A percentile compares a stretch with the other conserved stretches of the same genome.
These are phyloP conservation scores for Megalonaias nervosa DNA, from an alignment of 1,140 invertebrate genomes.

Conservation along the genomic window DNA sequence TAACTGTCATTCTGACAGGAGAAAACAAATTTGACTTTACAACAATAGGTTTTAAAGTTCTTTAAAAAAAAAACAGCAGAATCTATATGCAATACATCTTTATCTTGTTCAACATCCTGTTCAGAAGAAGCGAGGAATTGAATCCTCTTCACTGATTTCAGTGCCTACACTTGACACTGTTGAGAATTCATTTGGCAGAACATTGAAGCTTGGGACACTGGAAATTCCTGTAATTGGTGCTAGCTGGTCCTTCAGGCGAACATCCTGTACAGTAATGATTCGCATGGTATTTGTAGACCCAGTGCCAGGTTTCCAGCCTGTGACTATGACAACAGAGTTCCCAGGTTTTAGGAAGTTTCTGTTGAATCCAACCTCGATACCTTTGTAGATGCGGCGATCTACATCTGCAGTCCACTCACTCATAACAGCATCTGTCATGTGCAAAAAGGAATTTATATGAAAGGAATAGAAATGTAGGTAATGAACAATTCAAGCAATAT, in stretches of 20 bases:
- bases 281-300: slow-evolving; percentile 28
- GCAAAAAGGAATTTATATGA: slow-evolving; percentile 1
- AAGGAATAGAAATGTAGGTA: too few relatives aligned
- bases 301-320: slow-evolving; percentile 66
- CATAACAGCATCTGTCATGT: slow-evolving; percentile 43
- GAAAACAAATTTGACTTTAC: too few relatives aligned
- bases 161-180: too few relatives aligned
- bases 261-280: slow-evolving; percentile 12
- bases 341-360: slow-evolving; percentile 88
- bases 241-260: slow-evolving; percentile 39
- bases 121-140: too few relatives aligned
- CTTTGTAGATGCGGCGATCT: slow-evolving; percentile 91
- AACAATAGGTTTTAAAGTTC: too few relatives aligned
- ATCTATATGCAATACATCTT: too few relatives aligned
- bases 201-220: slow-evolving; percentile 50
- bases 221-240: slow-evolving; percentile 52
- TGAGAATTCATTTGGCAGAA: too few relatives aligned
- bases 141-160: too few relatives aligned
- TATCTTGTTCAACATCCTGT: too few relatives aligned
- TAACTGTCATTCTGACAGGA: too few relatives aligned
- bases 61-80: too few relatives aligned
- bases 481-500: too few relatives aligned
- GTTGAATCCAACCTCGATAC: slow-evolving; percentile 89
- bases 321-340: slow-evolving; percentile 94
- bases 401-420: slow-evolving; percentile 95